Evolutionary conservation across 2,113 vertebrate genomes (phyloP).

Genomic region (Peromyscus polionotus): DNA sequence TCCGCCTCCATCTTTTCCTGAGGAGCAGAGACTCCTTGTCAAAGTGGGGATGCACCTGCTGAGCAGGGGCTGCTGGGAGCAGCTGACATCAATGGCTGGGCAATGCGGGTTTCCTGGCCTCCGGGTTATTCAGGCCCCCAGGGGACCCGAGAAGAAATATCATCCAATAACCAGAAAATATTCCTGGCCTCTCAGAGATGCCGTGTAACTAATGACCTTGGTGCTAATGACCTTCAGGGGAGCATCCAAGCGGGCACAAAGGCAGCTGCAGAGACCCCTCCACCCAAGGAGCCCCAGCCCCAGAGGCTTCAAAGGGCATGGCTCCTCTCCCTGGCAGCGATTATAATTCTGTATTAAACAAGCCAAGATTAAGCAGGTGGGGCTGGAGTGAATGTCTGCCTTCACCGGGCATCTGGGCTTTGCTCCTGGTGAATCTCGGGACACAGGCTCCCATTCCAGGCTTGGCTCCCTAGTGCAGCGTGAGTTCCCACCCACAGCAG

Average conservation of each 20-base stretch:
- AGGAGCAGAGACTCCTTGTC: neutral
- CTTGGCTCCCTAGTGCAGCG: neutral
- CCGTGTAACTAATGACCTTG: constrained; percentile 46
- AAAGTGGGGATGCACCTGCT: neutral
- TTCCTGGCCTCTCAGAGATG: neutral
- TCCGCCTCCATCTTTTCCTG: neutral
- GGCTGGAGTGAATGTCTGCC: neutral
- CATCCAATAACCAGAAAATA: constrained; percentile 68
- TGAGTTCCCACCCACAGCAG: neutral
- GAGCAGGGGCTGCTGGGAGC: neutral
- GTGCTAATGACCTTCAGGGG: constrained; percentile 55
- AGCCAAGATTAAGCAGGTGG: neutral
- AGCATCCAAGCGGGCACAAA: neutral
- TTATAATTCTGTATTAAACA: neutral
- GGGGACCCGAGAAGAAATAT: constrained; percentile 66
- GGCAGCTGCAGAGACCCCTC: neutral
- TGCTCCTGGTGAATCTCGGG: neutral
- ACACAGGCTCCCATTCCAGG: neutral
- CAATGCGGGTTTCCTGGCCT: neutral
- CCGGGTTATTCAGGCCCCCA: neutral
- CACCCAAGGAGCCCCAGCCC: neutral
- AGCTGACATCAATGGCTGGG: neutral
- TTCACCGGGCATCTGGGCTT: neutral
- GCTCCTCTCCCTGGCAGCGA: neutral
- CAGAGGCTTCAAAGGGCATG: neutral